Conservation (phyloP, 2,888 invertebrate species). For the Dioctria linearis region DNA sequence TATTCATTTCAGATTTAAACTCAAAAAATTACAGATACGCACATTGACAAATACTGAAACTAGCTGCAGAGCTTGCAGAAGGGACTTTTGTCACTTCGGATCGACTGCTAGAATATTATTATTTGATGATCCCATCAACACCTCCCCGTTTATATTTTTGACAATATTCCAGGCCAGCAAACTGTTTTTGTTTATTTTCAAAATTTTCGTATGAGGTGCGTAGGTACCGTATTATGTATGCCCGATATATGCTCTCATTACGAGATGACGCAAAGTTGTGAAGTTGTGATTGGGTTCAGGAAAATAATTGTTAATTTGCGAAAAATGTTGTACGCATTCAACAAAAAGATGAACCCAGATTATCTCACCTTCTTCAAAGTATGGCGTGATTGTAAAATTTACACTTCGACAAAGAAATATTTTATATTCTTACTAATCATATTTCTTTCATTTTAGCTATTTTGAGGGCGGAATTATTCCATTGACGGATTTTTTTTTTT, state of each 20-base stretch:
- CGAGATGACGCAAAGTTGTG: background rate
- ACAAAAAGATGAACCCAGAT: too few relatives aligned
- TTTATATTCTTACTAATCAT: too few relatives aligned
- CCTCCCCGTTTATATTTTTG: conserved; percentile 5
- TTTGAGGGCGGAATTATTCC: too few relatives aligned
- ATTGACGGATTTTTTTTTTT: too few relatives aligned
- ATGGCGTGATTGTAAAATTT: conserved; percentile 6
- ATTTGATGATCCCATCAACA: conserved; percentile 29
- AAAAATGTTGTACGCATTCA: background rate
- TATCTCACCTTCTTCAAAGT: background rate
- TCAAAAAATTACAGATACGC: background rate
- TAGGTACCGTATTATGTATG: background rate
- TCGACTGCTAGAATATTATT: background rate
- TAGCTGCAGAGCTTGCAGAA: conserved; percentile 27
- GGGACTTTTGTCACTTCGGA: background rate
- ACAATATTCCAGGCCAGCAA: conserved; percentile 7
- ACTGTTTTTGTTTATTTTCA: conserved; percentile 17
- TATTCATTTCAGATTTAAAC: background rate
- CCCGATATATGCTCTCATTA: background rate
- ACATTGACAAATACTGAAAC: conserved; percentile 10
- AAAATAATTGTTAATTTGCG: too few relatives aligned
- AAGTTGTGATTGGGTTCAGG: too few relatives aligned
- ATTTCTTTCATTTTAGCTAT: too few relatives aligned
- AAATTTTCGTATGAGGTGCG: conserved; percentile 1
- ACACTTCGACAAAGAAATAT: background rate